Base-by-base conservation (phyloP, 2,888 invertebrate species). In the Bombylius discolor region DNA sequence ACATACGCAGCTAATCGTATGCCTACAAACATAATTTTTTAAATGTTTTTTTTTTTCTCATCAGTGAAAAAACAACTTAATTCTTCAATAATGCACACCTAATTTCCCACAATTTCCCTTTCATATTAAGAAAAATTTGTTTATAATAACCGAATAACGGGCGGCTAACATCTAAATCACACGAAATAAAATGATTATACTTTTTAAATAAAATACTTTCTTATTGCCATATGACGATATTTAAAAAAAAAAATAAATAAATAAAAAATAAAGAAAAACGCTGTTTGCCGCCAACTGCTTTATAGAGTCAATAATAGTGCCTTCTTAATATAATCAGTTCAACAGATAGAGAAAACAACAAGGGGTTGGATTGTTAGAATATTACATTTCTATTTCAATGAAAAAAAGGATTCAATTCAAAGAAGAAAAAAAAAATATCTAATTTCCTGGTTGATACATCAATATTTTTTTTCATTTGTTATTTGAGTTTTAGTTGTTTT, bases 31-130 rank as follows among this genome's bases (percentile, higher is more conserved):
- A 8, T 36, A 36, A 4, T 36, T 36, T 36, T 36, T 36, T 23
- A 23, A 23, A 23, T 23, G 23, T 23, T 23, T 23, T 23, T 23
- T 23, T 23, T 1, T 4, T 42, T 11, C 12, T 11, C 4, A 42
- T 42, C 8, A 11, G 6, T 36, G 51, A 51, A 51, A 55, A 55
- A 55, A 55, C 51, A 55, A 55, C 47, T 51, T 48, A 5, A 47
- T 56, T 50, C 39, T 50, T 56, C 50, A 53, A 56, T 56, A 56
- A 53, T 46, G 56, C 59, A 59, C 56, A 53, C 59, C 56, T 57
- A 56, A 59, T 59, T 59, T 59, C 59, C 56, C 57, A 59, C 52
- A 57, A 52, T 59, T 59, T 59, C 57, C 59, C 45, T 54, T 48
- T 51, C 56, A 45, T 49, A 56, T 59, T 57, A 52, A 23, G 55